Evolutionary conservation across 2,797 vertebrate species (phyloP).

Genomic region (Lepus oiostolus): DNA sequence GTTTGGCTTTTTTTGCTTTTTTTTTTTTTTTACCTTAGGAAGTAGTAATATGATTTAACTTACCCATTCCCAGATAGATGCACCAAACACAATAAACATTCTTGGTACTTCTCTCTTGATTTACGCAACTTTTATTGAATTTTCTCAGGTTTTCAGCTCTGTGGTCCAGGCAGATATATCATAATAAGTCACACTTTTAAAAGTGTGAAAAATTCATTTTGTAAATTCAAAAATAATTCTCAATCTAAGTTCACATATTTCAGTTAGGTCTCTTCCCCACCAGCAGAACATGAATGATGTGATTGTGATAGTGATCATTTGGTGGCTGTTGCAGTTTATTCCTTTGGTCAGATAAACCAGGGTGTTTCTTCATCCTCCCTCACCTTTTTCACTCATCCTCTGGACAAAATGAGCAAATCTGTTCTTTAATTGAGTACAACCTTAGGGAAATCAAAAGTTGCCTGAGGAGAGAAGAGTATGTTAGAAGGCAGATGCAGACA

Average conservation of each 20-base stretch:
- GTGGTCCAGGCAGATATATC: not conserved
- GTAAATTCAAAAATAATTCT: conserved; percentile 24
- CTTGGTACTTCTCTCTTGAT: not conserved
- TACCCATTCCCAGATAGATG: not conserved
- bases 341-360: not conserved
- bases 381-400: not conserved
- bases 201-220: conserved; percentile 28
- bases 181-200: not conserved
- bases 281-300: not conserved
- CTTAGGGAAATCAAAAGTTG: not conserved
- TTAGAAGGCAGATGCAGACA: not conserved
- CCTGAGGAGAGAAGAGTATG: not conserved
- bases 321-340: not conserved
- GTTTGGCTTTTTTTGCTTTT: too few relatives aligned
- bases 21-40: not conserved
- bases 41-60: not conserved
- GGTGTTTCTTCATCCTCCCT: not conserved
- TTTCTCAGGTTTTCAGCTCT: not conserved
- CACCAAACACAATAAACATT: not conserved
- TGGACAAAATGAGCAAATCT: not conserved
- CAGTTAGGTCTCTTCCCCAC: not conserved
- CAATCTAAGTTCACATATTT: not conserved
- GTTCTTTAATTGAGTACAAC: not conserved
- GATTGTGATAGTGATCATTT: not conserved
- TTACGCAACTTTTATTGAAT: not conserved